Evolutionary conservation across 2,797 vertebrate genomes (phyloP), one percentile per base, ranked within the genome.

Genomic region (Helarctos malayanus): DNA sequence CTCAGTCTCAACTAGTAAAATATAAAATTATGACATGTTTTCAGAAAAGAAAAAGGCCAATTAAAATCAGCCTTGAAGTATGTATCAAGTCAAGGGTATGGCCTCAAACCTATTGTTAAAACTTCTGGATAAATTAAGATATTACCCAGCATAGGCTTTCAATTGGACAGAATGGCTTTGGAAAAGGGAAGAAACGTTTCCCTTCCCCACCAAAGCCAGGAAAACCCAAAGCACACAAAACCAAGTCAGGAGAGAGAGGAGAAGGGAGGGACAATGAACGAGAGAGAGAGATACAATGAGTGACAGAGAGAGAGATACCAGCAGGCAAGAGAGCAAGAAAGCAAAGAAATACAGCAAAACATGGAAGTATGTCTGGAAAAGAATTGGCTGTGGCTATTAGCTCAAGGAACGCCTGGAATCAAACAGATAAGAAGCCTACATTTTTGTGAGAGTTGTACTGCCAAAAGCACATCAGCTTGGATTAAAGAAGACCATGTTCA

Each of bases 1-100:
- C 81, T 92, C 38, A 79, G 45, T 81, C 56, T 61, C 69, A 84
- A 80, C 45, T 57, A 87, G 59, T 76, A 91, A 94, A 90, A 92
- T 78, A 91, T 9, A 73, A 89, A 94, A 96, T 78, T 73, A 54
- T 81, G 59, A 89, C 91, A 54, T 79, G 32, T 47, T 89, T 95
- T 80, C 41, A 75, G 63, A 1, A 73, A 73, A 71, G 76, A 27
- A 52, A 82, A 78, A 29, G 2, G 4, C 15, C 32, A 69, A 47
- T n/a, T 68, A 94, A 92, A 93, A 81, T 69, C 35, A 82, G 7
- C 54, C 83, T 76, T 65, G 29, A 76, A 71, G 45, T 49, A 69
- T 69, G 69, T n/a, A 41, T 95, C 79, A 49, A 78, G 38, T 69
- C 56, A 63, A 94, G 81, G 15, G 15, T 65, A 96, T 47, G 41